Evolutionary conservation across 2,113 vertebrate species (phyloP).

Genomic region (Cephalopterus ornatus): DNA sequence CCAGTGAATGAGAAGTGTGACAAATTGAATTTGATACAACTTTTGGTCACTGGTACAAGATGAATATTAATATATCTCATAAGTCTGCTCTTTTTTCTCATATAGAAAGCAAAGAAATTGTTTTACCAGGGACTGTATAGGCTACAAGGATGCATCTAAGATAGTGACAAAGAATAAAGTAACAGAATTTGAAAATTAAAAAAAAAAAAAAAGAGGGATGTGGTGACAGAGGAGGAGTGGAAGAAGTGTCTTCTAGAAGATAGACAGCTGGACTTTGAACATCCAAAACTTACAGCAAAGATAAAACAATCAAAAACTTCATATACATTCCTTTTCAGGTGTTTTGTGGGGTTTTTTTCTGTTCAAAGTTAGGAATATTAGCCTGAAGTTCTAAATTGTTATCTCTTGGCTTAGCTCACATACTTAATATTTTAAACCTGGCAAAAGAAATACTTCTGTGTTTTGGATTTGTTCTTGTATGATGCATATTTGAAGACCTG

Average conservation of each 20-base stretch:
- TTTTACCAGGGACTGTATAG: background rate
- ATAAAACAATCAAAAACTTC: background rate
- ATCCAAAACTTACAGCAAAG: background rate
- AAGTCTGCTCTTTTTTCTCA: background rate
- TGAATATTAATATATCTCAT: background rate
- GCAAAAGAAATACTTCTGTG: background rate
- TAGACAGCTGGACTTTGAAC: background rate
- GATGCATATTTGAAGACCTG: background rate
- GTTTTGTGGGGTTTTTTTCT: background rate
- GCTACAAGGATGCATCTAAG: background rate
- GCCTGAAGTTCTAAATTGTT: background rate
- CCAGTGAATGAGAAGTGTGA: background rate
- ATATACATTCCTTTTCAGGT: background rate
- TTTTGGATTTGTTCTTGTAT: background rate
- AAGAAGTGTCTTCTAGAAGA: background rate
- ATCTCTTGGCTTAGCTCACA: background rate
- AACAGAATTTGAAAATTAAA: background rate
- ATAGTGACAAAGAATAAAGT: background rate
- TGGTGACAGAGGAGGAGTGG: background rate
- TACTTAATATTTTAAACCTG: background rate
- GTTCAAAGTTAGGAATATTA: background rate
- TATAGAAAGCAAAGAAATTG: background rate
- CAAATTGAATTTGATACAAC: background rate
- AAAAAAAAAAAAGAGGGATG: background rate
- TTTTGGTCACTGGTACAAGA: background rate